These are phyloP conservation scores for Acanthopleura granulata DNA, from an alignment of 2,888 invertebrate genomes.

Conservation along the genomic window DNA sequence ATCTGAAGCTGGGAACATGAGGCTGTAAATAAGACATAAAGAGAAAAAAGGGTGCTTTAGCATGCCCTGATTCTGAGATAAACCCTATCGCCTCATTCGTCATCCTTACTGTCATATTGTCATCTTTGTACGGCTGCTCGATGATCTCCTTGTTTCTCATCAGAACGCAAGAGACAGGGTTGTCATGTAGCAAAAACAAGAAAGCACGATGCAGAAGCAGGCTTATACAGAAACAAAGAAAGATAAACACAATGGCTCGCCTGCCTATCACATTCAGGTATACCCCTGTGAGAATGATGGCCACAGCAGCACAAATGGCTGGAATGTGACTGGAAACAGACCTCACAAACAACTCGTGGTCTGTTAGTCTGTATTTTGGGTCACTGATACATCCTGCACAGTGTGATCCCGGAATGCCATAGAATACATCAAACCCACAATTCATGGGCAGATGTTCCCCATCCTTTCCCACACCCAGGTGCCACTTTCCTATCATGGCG, in stretches of 20 bases:
- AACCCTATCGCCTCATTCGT: slow-evolving; percentile 25
- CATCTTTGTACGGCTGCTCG: slow-evolving; percentile 30
- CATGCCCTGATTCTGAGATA: slow-evolving; percentile 22
- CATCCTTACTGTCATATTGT: slow-evolving; percentile 24
- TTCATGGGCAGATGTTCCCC: slow-evolving; percentile 22
- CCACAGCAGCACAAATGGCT: slow-evolving; percentile 15
- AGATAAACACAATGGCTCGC: slow-evolving; percentile 14
- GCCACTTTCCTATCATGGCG: slow-evolving; percentile 28
- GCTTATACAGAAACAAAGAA: slow-evolving; percentile 19
- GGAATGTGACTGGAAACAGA: slow-evolving; percentile 17
- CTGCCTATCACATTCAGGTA: slow-evolving; percentile 12
- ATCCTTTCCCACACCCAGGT: slow-evolving; percentile 21
- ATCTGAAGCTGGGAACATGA: slow-evolving; percentile 25
- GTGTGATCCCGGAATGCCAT: slow-evolving; percentile 26
- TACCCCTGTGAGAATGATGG: slow-evolving; percentile 21
- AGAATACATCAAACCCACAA: slow-evolving; percentile 30
- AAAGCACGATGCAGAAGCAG: not conserved
- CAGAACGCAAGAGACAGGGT: slow-evolving; percentile 26
- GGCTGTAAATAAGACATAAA: slow-evolving; percentile 29
- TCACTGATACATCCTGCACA: slow-evolving; percentile 25
- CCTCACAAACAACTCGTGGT: slow-evolving; percentile 25
- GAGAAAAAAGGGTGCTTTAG: slow-evolving; percentile 26
- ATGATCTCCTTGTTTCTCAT: slow-evolving; percentile 27
- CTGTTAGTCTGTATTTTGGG: slow-evolving; percentile 21
- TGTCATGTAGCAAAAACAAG: slow-evolving; percentile 20